These are phyloP conservation scores for Enteromius anoplus DNA, from an alignment of 2,797 vertebrate genomes.

Conservation along the genomic window DNA sequence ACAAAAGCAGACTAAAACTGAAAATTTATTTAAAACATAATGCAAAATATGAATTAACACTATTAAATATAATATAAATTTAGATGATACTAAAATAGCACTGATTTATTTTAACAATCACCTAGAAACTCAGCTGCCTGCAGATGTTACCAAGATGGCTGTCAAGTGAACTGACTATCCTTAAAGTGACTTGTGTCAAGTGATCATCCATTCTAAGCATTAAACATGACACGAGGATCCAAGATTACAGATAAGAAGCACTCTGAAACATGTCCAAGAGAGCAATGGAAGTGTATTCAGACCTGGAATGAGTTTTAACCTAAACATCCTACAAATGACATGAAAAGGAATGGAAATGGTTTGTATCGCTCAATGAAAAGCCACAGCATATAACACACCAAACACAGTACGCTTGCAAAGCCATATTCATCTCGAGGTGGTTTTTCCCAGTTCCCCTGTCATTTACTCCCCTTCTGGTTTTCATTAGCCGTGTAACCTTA, in stretches of 20 bases:
- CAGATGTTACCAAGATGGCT: background rate
- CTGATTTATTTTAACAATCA: background rate
- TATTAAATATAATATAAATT: background rate
- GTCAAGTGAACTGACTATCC: background rate
- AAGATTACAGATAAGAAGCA: background rate
- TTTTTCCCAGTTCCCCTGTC: constrained; percentile 35
- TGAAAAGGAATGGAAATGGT: background rate
- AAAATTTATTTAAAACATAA: background rate
- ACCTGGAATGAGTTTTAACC: background rate
- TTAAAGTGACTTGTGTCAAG: constrained; percentile 34
- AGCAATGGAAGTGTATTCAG: background rate
- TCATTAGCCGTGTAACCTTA: constrained; percentile 66
- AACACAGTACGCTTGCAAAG: constrained; percentile 26
- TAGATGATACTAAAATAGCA: background rate
- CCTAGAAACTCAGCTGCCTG: background rate
- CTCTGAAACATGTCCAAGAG: constrained; percentile 13
- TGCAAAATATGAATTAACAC: background rate
- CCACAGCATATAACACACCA: constrained; percentile 20
- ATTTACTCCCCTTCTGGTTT: constrained; percentile 61
- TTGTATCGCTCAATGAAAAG: background rate
- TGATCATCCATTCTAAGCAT: constrained; percentile 2
- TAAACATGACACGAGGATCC: background rate
- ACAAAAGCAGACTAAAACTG: background rate
- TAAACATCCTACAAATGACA: background rate
- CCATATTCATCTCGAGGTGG: constrained; percentile 3